Evolutionary conservation across 2,113 vertebrate genomes (phyloP).

Genomic region (Anguilla rostrata): DNA sequence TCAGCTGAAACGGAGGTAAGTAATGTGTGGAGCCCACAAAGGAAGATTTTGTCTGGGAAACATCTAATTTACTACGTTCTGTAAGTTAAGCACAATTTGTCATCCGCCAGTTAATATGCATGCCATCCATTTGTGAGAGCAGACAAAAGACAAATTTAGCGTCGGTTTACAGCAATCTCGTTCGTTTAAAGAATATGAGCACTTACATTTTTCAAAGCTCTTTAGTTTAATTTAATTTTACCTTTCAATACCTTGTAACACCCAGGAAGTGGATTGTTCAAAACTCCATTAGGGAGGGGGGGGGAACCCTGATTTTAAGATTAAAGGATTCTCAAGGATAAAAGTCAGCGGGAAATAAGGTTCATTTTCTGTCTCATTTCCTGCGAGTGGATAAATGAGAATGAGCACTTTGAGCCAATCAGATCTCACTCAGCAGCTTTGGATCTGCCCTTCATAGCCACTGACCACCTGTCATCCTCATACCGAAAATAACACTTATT

Average conservation of each 20-base stretch:
- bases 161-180: slow-evolving; percentile 71
- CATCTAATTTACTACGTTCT: slow-evolving; percentile 69
- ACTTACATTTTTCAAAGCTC: slow-evolving; percentile 71
- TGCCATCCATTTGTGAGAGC: slow-evolving; percentile 52
- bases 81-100: slow-evolving; percentile 65
- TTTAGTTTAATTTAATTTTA: slow-evolving; percentile 77
- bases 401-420: background rate
- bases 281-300: slow-evolving; percentile 69
- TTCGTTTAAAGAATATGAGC: slow-evolving; percentile 56
- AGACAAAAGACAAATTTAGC: slow-evolving; percentile 61
- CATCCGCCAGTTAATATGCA: slow-evolving; percentile 65
- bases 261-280: slow-evolving; percentile 66
- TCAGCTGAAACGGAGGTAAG: slow-evolving; percentile 79
- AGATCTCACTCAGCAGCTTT: slow-evolving; percentile 74
- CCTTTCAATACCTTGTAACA: slow-evolving; percentile 74
- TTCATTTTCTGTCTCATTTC: slow-evolving; percentile 55
- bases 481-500: slow-evolving; percentile 56
- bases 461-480: slow-evolving; percentile 83
- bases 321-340: slow-evolving; percentile 63
- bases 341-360: slow-evolving; percentile 66
- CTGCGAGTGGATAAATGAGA: slow-evolving; percentile 10
- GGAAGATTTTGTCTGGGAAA: slow-evolving; percentile 62
- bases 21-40: slow-evolving; percentile 78
- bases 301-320: slow-evolving; percentile 62
- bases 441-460: slow-evolving; percentile 79